These are phyloP conservation scores for Drosophila prostipennis DNA, from an alignment of 2,888 invertebrate genomes.

Conservation along the genomic window DNA sequence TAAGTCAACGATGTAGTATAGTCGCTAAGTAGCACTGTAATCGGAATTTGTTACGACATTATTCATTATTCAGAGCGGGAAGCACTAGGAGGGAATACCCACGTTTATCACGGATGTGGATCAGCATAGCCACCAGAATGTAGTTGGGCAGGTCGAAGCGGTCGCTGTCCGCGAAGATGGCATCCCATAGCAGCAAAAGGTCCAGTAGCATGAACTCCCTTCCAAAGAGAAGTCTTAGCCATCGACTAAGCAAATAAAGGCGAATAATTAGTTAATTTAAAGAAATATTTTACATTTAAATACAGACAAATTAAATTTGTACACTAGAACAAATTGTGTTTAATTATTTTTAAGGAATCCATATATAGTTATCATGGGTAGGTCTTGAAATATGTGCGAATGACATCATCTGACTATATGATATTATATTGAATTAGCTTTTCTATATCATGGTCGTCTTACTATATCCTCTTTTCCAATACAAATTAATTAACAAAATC, in stretches of 20 bases:
- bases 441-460: too few relatives aligned
- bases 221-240: conserved; percentile 93
- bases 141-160: conserved; percentile 87
- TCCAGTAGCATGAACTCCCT: conserved; percentile 92
- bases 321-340: too few relatives aligned
- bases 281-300: too few relatives aligned
- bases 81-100: conserved; percentile 76
- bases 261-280: too few relatives aligned
- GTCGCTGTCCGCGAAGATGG: conserved; percentile 90
- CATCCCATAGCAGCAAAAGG: conserved; percentile 92
- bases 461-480: too few relatives aligned
- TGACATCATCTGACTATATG: too few relatives aligned
- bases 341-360: too few relatives aligned
- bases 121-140: conserved; percentile 91
- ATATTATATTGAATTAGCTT: too few relatives aligned
- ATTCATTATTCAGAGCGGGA: neutral
- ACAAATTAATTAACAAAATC: too few relatives aligned
- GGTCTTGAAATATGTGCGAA: too few relatives aligned
- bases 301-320: too few relatives aligned
- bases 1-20: conserved; percentile 88
- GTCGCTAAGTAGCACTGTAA: conserved; percentile 86
- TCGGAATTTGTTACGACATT: neutral
- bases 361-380: too few relatives aligned
- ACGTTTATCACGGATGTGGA: conserved; percentile 89
- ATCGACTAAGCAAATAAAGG: conserved; percentile 86